These are phyloP conservation scores for Acanthosepion esculentum DNA, from an alignment of 2,888 invertebrate species.

Conservation along the genomic window DNA sequence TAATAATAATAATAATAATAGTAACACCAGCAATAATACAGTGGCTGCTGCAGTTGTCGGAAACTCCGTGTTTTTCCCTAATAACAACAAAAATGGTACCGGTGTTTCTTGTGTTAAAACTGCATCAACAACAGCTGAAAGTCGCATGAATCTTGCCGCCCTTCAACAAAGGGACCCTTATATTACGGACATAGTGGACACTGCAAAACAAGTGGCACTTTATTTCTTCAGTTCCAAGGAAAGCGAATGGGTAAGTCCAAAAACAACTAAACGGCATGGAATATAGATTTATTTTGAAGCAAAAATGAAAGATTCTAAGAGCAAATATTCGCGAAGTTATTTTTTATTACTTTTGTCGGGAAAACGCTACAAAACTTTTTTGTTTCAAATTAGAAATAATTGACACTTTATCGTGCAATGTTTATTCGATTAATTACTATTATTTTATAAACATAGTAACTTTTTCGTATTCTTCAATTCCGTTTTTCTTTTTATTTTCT, in stretches of 20 bases:
- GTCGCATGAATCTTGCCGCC: slow-evolving; percentile 93
- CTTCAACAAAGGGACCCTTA: slow-evolving; percentile 94
- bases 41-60: background rate
- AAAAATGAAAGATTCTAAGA: too few relatives aligned
- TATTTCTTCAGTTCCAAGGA: slow-evolving; percentile 85
- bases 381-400: too few relatives aligned
- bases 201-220: slow-evolving; percentile 87
- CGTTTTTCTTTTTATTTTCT: too few relatives aligned
- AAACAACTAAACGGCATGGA: background rate
- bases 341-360: too few relatives aligned
- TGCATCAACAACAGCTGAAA: slow-evolving; percentile 59
- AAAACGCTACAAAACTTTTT: too few relatives aligned
- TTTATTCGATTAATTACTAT: too few relatives aligned
- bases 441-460: too few relatives aligned
- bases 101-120: background rate
- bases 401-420: too few relatives aligned
- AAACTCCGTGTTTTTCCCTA: background rate
- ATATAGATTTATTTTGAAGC: background rate
- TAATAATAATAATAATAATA: background rate
- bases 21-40: background rate
- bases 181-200: slow-evolving; percentile 91
- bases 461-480: too few relatives aligned
- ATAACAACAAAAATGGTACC: background rate
- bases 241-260: slow-evolving; percentile 85
- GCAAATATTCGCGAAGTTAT: too few relatives aligned